phyloP scores from a whole-genome alignment of 2,797 vertebrate genomes.

The Leucoraja ocellata region DNA sequence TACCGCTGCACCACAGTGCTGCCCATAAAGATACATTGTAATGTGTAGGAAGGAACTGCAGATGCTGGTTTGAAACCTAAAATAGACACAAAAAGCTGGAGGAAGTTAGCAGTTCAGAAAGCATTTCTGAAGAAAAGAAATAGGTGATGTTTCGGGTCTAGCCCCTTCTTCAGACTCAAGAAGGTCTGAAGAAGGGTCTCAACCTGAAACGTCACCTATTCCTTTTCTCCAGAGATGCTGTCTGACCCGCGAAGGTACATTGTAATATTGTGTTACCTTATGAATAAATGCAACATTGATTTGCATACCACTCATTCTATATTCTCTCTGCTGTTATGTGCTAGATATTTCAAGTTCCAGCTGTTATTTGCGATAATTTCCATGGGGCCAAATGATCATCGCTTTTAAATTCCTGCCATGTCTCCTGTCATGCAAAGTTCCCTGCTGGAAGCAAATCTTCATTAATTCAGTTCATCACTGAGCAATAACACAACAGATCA shows the following conservation, averaged over 20 bases:
- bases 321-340: not conserved
- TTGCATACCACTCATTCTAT: not conserved
- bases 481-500: not conserved
- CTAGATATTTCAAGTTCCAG: not conserved
- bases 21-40: too few relatives aligned
- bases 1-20: too few relatives aligned
- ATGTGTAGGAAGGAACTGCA: too few relatives aligned
- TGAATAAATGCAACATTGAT: not conserved
- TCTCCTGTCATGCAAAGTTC: not conserved
- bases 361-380: not conserved
- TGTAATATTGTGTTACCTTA: not conserved
- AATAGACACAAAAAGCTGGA: too few relatives aligned
- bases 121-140: too few relatives aligned
- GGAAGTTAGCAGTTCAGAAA: too few relatives aligned
- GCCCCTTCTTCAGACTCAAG: too few relatives aligned
- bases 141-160: too few relatives aligned
- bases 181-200: too few relatives aligned
- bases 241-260: not conserved
- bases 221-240: too few relatives aligned
- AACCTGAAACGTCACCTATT: too few relatives aligned
- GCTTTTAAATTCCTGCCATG: not conserved
- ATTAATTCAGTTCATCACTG: not conserved
- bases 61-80: too few relatives aligned
- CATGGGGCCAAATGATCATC: not conserved
- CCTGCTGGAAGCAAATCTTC: not conserved